Base-by-base conservation (phyloP, 2,888 invertebrate species). In the Molorchus minor region DNA sequence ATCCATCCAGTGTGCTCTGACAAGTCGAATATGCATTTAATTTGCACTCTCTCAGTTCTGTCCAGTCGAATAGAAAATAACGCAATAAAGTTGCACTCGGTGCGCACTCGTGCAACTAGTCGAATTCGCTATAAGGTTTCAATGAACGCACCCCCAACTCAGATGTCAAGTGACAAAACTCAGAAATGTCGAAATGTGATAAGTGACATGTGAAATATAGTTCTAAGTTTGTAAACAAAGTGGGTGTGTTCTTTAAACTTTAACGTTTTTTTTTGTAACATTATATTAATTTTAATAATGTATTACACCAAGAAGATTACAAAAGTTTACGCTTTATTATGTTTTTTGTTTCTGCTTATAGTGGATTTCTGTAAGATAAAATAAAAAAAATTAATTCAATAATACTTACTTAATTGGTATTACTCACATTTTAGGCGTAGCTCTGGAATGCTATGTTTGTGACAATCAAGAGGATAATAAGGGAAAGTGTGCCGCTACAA, bases 401-500 rank as follows among this genome's bases (percentile, higher is more conserved):
- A 41, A 40, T n/a, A n/a, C n/a, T n/a, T n/a, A n/a, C n/a, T n/a
- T 43, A 43, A n/a, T 45, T 10, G 13, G 29, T 45, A 45, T 45
- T 45, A 45, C 45, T 45, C 45, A 65, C 60, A 64, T 81, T 82
- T 51, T 79, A 89, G 90, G 84, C 71, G 75, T 79, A 75, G 84
- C 89, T 65, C 83, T 97, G 66, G 97, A 98, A 83, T 98, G 98
- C 80, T 98, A 98, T 78, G 96, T 97, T 10, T 98, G 98, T 79
- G 87, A 90, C 64, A 88, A 93, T 71, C 98, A 98, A 82, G 94
- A 95, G 68, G 90, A 92, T 68, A 98, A 98, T 78, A 86, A 85
- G 47, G 96, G 93, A 65, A 98, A 98, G 82, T 98, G 98, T 79
- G 83, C 92, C 2, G 93, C 92, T 75, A 94, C 96, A 0, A 93